Evolutionary conservation across 2,888 invertebrate genomes (phyloP).

Genomic region (Perithous albicinctus): DNA sequence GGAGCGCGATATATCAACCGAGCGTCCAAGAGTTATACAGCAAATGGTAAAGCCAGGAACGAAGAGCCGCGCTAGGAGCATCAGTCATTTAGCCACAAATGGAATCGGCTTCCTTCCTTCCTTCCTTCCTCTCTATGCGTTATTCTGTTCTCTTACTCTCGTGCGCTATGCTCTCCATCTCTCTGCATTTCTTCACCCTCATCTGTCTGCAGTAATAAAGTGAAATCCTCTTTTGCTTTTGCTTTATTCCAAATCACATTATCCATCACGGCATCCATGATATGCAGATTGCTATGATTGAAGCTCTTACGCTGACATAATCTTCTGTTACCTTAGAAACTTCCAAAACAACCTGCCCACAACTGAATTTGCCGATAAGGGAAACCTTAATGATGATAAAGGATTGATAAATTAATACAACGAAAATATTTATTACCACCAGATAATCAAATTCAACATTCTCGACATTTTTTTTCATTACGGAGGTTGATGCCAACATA

Average conservation of each 20-base stretch:
- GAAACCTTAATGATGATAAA: not conserved
- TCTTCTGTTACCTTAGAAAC: not conserved
- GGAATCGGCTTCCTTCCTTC: slow-evolving; percentile 79
- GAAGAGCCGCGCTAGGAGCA: slow-evolving; percentile 75
- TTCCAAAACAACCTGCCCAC: not conserved
- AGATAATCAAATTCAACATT: not conserved
- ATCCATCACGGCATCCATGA: not conserved
- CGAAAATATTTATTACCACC: not conserved
- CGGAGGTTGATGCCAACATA: too few species aligned
- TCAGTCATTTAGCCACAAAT: slow-evolving; percentile 83
- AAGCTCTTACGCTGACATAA: not conserved
- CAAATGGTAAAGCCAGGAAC: slow-evolving; percentile 63
- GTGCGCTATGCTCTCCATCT: not conserved
- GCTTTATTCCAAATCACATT: not conserved
- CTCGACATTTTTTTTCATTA: too few species aligned
- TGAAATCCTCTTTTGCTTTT: not conserved
- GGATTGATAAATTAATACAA: not conserved
- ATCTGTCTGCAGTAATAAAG: not conserved
- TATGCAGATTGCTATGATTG: not conserved
- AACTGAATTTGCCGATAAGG: not conserved
- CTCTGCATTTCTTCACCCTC: not conserved
- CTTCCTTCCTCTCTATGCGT: slow-evolving; percentile 27
- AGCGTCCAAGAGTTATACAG: slow-evolving; percentile 80
- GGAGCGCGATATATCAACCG: slow-evolving; percentile 79
- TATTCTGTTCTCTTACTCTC: slow-evolving; percentile 14